Evolutionary conservation across 2,888 invertebrate genomes (phyloP).

Genomic region (Cheilosia pagana): DNA sequence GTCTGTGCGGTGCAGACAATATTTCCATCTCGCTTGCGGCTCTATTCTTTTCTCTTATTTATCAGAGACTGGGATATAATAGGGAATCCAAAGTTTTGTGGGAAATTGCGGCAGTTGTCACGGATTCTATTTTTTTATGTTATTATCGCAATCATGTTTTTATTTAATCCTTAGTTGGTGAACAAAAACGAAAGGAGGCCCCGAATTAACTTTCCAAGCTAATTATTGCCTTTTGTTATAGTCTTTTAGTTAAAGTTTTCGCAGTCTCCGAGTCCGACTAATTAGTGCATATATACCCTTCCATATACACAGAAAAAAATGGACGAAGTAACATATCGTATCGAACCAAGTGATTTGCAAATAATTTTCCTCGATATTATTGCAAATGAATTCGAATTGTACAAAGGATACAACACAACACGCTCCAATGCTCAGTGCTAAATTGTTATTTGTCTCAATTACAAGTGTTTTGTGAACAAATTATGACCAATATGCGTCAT

Average conservation of each 20-base stretch:
- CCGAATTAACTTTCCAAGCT: neutral
- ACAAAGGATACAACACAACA: neutral
- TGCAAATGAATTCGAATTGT: neutral
- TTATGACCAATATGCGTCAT: conserved; percentile 12
- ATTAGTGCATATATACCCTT: conserved; percentile 14
- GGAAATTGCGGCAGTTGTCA: conserved; percentile 12
- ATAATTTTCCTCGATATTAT: neutral
- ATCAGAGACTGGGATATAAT: neutral
- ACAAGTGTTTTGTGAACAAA: neutral
- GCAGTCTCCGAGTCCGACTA: neutral
- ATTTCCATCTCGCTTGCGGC: neutral
- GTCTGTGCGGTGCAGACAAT: neutral
- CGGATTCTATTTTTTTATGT: conserved; percentile 11
- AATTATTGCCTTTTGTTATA: neutral
- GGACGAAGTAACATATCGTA: conserved; percentile 19
- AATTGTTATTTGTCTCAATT: conserved; percentile 4
- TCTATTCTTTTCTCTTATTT: neutral
- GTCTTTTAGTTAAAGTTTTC: neutral
- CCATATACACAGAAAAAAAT: conserved; percentile 21
- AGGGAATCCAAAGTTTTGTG: neutral
- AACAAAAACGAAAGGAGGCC: neutral
- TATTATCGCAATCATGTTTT: conserved; percentile 15
- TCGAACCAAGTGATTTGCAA: conserved; percentile 1
- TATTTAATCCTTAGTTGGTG: conserved; percentile 1
- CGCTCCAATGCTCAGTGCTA: neutral